phyloP scores from a whole-genome alignment of 2,888 invertebrate genomes.

The Mylabris sibirica region DNA sequence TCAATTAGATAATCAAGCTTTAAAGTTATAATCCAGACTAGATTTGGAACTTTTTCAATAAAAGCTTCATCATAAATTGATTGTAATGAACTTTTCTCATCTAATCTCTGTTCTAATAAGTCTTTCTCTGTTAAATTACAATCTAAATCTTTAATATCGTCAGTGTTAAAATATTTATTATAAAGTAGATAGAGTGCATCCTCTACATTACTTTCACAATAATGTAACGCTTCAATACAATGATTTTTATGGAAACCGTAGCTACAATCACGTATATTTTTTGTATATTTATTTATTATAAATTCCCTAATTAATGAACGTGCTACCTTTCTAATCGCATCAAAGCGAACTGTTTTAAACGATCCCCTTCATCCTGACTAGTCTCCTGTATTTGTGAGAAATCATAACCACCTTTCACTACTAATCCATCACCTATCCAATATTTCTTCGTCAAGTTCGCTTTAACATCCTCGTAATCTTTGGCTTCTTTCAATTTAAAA shows the following conservation, averaged over 20 bases:
- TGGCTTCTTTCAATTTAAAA: conserved; percentile 62
- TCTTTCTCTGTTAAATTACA: conserved; percentile 64
- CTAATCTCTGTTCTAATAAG: conserved; percentile 70
- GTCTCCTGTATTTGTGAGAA: conserved; percentile 69
- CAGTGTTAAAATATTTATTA: conserved; percentile 70
- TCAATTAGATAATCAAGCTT: conserved; percentile 71
- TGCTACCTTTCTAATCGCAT: conserved; percentile 73
- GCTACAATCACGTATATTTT: conserved; percentile 59
- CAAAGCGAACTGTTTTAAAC: conserved; percentile 74
- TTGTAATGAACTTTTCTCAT: conserved; percentile 77
- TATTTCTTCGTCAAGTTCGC: conserved; percentile 74
- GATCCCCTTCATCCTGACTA: conserved; percentile 66
- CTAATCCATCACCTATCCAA: conserved; percentile 80
- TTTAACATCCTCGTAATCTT: conserved; percentile 70
- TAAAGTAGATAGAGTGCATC: conserved; percentile 75
- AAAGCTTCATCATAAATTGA: conserved; percentile 80
- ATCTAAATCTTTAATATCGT: conserved; percentile 45
- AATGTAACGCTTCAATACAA: conserved; percentile 76
- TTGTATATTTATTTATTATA: background rate
- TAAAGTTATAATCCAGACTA: conserved; percentile 75
- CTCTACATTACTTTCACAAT: conserved; percentile 74
- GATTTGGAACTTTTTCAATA: conserved; percentile 72
- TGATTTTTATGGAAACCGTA: conserved; percentile 79
- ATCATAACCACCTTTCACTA: conserved; percentile 76
- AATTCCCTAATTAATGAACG: conserved; percentile 3